Evolutionary conservation across 2,797 vertebrate species (phyloP).

Genomic region (Acanthurus tractus): DNA sequence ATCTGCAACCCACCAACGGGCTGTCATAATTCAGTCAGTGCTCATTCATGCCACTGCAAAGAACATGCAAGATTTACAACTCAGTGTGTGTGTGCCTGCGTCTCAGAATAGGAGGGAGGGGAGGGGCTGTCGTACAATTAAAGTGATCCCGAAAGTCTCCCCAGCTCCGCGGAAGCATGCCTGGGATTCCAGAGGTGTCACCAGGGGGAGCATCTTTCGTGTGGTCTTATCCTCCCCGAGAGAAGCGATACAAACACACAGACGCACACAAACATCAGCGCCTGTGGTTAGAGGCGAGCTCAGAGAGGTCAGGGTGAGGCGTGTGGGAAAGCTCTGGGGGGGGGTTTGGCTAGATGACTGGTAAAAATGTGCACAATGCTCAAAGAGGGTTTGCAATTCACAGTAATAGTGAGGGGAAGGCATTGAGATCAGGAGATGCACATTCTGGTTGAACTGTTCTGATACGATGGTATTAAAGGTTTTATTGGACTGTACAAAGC

Average conservation of each 20-base stretch:
- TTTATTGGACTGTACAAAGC: neutral
- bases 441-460: slow-evolving; percentile 12
- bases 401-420: slow-evolving; percentile 43
- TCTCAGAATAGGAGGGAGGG: slow-evolving; percentile 64
- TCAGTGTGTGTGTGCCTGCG: slow-evolving; percentile 34
- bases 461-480: neutral
- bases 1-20: slow-evolving; percentile 22
- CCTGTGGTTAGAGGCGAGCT: slow-evolving; percentile 26
- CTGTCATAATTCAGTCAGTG: slow-evolving; percentile 35
- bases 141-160: slow-evolving; percentile 56
- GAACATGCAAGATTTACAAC: slow-evolving; percentile 62
- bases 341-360: slow-evolving; percentile 44
- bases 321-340: slow-evolving; percentile 49
- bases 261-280: slow-evolving; percentile 48
- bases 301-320: slow-evolving; percentile 30
- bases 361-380: slow-evolving; percentile 62
- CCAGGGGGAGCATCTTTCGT: slow-evolving; percentile 66
- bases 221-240: slow-evolving; percentile 55
- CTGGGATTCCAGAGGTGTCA: slow-evolving; percentile 77
- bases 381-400: slow-evolving; percentile 41
- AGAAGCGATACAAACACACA: slow-evolving; percentile 55
- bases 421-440: slow-evolving; percentile 43
- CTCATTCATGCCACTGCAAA: slow-evolving; percentile 43
- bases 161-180: slow-evolving; percentile 61
- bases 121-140: slow-evolving; percentile 41